Evolutionary conservation across 2,113 vertebrate species (phyloP).

Genomic region (Zosterops hypoxanthus): DNA sequence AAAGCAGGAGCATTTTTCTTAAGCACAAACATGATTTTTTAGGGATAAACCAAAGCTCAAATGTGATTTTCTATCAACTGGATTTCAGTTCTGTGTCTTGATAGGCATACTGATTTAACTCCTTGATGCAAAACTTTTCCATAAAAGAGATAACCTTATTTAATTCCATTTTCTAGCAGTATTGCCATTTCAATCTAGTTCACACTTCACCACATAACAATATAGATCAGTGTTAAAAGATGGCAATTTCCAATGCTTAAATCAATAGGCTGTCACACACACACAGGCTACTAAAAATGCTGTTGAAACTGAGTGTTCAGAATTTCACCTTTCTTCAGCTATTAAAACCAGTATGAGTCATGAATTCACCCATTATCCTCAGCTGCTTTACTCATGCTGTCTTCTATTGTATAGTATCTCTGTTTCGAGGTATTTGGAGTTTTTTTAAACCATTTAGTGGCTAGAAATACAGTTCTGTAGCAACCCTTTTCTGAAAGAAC

Average conservation of each 20-base stretch:
- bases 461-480: not conserved
- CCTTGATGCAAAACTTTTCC: not conserved
- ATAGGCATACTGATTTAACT: not conserved
- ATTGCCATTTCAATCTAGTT: not conserved
- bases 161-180: not conserved
- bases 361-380: not conserved
- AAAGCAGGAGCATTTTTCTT: not conserved
- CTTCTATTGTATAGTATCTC: not conserved
- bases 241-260: not conserved
- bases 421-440: not conserved
- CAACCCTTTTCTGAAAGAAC: not conserved
- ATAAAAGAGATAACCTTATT: not conserved
- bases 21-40: not conserved
- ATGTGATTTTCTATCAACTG: not conserved
- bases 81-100: not conserved
- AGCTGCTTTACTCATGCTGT: not conserved
- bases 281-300: not conserved
- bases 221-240: not conserved
- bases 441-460: not conserved
- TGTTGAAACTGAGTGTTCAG: not conserved
- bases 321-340: slow-evolving; percentile 20
- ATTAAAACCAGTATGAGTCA: not conserved
- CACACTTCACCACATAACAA: not conserved
- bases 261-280: not conserved
- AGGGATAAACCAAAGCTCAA: not conserved